These are phyloP conservation scores for Vesta saturnalis DNA, from an alignment of 2,888 invertebrate species.

Conservation along the genomic window DNA sequence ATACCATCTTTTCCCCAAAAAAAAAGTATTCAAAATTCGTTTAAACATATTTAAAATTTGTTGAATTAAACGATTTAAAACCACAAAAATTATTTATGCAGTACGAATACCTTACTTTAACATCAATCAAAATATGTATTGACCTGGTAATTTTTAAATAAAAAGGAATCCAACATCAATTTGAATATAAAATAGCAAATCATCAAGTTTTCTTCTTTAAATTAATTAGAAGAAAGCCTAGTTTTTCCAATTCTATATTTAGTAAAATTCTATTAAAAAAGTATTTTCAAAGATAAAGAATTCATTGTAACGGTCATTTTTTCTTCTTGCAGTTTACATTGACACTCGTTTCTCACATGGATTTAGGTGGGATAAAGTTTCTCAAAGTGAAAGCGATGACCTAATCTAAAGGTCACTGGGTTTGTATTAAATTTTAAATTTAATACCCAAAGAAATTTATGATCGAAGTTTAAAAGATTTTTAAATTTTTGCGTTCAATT, in stretches of 20 bases:
- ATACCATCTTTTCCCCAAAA: too few relatives aligned
- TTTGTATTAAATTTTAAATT: too few relatives aligned
- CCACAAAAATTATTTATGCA: neutral
- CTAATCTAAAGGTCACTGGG: slow-evolving; percentile 34
- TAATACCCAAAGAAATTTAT: too few relatives aligned
- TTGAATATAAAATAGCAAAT: neutral
- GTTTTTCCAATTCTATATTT: neutral
- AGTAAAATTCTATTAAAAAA: neutral
- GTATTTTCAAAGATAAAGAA: too few relatives aligned
- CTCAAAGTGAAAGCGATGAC: slow-evolving; percentile 44
- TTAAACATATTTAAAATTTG: too few relatives aligned
- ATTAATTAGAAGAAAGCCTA: slow-evolving; percentile 2
- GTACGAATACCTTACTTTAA: neutral
- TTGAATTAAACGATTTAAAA: neutral
- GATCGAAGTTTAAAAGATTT: too few relatives aligned
- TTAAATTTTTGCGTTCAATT: too few relatives aligned
- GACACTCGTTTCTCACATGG: slow-evolving; percentile 44
- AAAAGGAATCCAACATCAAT: slow-evolving; percentile 29
- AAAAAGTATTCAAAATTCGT: too few relatives aligned
- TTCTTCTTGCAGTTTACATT: slow-evolving; percentile 12
- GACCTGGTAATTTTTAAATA: slow-evolving; percentile 32
- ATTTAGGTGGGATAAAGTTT: slow-evolving; percentile 36
- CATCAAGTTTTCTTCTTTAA: neutral
- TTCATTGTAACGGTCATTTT: too few relatives aligned
- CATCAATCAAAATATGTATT: slow-evolving; percentile 26